Evolutionary conservation across 2,888 invertebrate genomes (phyloP).

Genomic region (Eucriotettix oculatus): DNA sequence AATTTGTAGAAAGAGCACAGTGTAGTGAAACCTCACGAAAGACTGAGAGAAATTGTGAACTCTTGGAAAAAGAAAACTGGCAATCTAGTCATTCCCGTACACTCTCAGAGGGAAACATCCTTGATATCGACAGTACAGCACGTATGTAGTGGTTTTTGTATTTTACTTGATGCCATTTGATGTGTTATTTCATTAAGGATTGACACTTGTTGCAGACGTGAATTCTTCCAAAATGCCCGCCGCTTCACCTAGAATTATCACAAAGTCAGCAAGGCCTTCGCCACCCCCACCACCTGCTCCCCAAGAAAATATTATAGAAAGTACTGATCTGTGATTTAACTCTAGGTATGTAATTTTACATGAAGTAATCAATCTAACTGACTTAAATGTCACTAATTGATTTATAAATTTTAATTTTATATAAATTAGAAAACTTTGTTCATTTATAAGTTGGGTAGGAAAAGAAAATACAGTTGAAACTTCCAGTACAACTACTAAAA

Average conservation of each 20-base stretch:
- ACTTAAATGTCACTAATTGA: no score
- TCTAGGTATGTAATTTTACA: neutral
- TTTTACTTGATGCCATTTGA: no score
- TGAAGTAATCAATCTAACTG: no score
- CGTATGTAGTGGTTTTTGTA: neutral
- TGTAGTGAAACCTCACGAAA: conserved; percentile 29
- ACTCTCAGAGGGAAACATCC: conserved; percentile 43
- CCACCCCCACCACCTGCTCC: conserved; percentile 26
- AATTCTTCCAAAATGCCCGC: conserved; percentile 3
- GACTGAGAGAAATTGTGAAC: conserved; percentile 24
- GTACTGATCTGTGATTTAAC: conserved; percentile 24
- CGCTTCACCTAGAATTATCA: conserved; percentile 15
- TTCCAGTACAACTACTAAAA: no score
- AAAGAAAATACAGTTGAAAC: no score
- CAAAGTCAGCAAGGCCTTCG: conserved; percentile 21
- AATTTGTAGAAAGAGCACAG: conserved; percentile 32
- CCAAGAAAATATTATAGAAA: conserved; percentile 19
- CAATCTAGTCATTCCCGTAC: conserved; percentile 29
- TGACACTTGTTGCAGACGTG: conserved; percentile 10
- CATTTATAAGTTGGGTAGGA: no score
- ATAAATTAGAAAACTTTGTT: no score
- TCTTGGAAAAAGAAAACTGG: conserved; percentile 6
- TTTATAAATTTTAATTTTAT: no score
- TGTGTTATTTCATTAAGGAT: neutral
- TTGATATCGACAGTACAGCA: conserved; percentile 20